phyloP scores from a whole-genome alignment of 2,888 invertebrate genomes.

The Lepeophtheirus nordmannii region DNA sequence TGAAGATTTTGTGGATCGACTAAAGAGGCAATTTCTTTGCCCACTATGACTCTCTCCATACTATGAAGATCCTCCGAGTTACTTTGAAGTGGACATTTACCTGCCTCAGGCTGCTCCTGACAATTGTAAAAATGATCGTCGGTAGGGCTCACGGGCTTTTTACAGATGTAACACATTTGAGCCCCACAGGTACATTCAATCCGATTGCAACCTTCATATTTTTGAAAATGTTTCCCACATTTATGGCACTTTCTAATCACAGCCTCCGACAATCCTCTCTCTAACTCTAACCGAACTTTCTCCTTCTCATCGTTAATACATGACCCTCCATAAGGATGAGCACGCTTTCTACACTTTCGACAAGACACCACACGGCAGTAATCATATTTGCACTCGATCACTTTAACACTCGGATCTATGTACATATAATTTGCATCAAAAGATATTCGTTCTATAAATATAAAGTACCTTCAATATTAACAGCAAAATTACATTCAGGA shows the following conservation, averaged over 20 bases:
- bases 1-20: neutral
- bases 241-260: conserved; percentile 31
- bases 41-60: neutral
- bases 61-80: neutral
- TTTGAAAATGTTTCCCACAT: conserved; percentile 36
- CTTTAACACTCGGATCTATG: neutral
- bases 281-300: conserved; percentile 31
- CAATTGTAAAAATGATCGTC: conserved; percentile 42
- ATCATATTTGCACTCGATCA: neutral
- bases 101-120: neutral
- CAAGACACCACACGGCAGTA: neutral
- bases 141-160: conserved; percentile 36
- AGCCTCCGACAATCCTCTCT: conserved; percentile 43
- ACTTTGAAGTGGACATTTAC: conserved; percentile 26
- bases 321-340: neutral
- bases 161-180: conserved; percentile 43
- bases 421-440: neutral
- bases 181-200: conserved; percentile 44
- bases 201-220: conserved; percentile 44
- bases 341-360: neutral
- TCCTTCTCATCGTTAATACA: neutral
- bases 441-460: neutral
- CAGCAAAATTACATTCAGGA: neutral
- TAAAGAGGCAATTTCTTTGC: neutral
- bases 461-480: neutral